These are phyloP conservation scores for Drosophila prolongata DNA, from an alignment of 2,888 invertebrate genomes.

Conservation along the genomic window DNA sequence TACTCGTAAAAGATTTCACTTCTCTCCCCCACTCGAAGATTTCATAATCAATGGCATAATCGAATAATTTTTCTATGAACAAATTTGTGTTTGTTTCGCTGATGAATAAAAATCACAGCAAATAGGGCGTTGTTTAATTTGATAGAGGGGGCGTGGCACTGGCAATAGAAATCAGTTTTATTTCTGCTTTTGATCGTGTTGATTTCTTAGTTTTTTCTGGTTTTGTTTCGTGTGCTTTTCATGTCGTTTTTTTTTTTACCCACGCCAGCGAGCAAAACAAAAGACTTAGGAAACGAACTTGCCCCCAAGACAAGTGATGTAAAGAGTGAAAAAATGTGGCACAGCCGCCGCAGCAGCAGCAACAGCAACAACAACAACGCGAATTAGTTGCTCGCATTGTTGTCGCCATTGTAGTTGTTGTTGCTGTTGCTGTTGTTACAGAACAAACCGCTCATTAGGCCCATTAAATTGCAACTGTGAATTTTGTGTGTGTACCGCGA, in stretches of 20 bases:
- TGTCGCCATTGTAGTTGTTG: conserved; percentile 30
- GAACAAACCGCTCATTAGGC: conserved; percentile 77
- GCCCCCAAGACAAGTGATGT: conserved; percentile 73
- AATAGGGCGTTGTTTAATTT: conserved; percentile 41
- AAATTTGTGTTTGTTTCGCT: conserved; percentile 37
- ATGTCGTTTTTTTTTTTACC: conserved; percentile 56
- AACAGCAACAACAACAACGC: conserved; percentile 35
- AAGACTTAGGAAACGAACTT: conserved; percentile 78
- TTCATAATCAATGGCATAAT: conserved; percentile 73
- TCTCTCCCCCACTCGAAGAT: conserved; percentile 24
- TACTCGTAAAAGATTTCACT: conserved; percentile 23
- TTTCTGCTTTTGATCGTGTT: conserved; percentile 34
- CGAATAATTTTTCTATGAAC: conserved; percentile 42
- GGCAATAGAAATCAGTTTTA: conserved; percentile 50
- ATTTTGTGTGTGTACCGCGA: conserved; percentile 32
- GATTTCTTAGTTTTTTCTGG: conserved; percentile 36
- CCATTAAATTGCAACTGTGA: conserved; percentile 65
- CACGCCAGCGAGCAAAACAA: conserved; percentile 68
- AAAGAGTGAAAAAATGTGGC: conserved; percentile 56
- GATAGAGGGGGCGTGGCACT: conserved; percentile 28
- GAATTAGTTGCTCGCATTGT: conserved; percentile 67
- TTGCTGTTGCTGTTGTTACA: conserved; percentile 51
- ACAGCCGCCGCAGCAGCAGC: conserved; percentile 37
- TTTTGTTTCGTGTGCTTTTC: conserved; percentile 22
- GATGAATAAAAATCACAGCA: conserved; percentile 47